A percentile compares a stretch with the other conserved stretches of the same genome.
phyloP scores from a whole-genome alignment of 2,797 vertebrate genomes.

The Tragopan temminckii region DNA sequence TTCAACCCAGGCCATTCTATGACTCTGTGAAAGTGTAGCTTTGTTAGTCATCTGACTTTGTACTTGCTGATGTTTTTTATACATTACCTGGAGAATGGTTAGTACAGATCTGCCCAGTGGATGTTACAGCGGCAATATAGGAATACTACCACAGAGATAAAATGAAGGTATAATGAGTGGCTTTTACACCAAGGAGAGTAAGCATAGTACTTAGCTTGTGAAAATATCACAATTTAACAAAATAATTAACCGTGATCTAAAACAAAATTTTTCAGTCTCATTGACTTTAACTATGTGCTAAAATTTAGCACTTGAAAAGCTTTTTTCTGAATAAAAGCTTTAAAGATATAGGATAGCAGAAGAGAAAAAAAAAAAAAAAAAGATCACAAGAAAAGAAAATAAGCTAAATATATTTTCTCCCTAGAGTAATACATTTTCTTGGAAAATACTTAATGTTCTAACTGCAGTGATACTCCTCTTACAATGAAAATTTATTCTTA shows the following conservation, averaged over 20 bases:
- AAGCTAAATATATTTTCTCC: conserved; percentile 51
- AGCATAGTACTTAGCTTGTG: background rate
- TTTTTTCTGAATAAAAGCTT: conserved; percentile 27
- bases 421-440: conserved; percentile 33
- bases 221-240: background rate
- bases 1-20: no score
- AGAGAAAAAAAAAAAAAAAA: background rate
- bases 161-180: background rate
- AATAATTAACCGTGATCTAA: background rate
- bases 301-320: background rate
- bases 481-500: conserved; percentile 79
- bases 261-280: accelerated
- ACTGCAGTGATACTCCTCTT: conserved; percentile 54
- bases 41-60: background rate
- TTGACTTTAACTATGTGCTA: background rate
- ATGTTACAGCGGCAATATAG: background rate
- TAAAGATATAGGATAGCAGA: conserved; percentile 6
- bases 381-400: background rate
- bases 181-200: background rate
- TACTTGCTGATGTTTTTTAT: background rate
- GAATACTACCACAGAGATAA: background rate
- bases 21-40: background rate
- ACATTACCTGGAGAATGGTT: background rate
- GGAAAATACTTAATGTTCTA: conserved; percentile 68
- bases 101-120: background rate